Evolutionary conservation across 2,113 vertebrate genomes (phyloP).

Genomic region (Albula goreensis): DNA sequence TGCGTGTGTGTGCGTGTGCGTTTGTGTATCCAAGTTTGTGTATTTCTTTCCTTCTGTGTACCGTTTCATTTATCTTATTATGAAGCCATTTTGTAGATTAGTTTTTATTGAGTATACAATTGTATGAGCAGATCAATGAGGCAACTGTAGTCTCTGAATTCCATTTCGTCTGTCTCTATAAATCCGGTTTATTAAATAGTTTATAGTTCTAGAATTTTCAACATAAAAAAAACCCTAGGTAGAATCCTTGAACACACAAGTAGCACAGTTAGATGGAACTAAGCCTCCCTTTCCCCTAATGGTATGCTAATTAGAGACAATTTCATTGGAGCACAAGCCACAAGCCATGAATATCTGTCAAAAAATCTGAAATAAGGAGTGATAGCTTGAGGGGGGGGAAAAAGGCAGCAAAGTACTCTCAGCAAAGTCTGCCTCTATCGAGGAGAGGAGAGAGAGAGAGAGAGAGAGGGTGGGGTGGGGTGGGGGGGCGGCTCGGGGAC

Average conservation of each 20-base stretch:
- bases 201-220: not conserved
- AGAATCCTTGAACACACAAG: not conserved
- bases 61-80: not conserved
- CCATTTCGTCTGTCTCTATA: not conserved
- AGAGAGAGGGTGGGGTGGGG: too few relatives aligned
- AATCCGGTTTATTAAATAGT: not conserved
- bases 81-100: not conserved
- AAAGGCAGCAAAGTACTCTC: not conserved
- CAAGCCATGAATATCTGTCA: not conserved
- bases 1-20: not conserved
- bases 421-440: not conserved
- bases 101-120: conserved; percentile 1
- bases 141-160: not conserved
- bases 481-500: not conserved
- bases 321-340: not conserved
- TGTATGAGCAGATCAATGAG: not conserved
- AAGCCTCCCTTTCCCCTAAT: not conserved
- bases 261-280: not conserved
- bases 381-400: not conserved
- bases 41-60: not conserved
- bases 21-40: not conserved
- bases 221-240: not conserved
- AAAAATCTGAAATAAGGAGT: not conserved
- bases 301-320: conserved; percentile 50
- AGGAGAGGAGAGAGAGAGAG: not conserved